phyloP scores from a whole-genome alignment of 2,113 vertebrate species.

The Microcebus murinus region DNA sequence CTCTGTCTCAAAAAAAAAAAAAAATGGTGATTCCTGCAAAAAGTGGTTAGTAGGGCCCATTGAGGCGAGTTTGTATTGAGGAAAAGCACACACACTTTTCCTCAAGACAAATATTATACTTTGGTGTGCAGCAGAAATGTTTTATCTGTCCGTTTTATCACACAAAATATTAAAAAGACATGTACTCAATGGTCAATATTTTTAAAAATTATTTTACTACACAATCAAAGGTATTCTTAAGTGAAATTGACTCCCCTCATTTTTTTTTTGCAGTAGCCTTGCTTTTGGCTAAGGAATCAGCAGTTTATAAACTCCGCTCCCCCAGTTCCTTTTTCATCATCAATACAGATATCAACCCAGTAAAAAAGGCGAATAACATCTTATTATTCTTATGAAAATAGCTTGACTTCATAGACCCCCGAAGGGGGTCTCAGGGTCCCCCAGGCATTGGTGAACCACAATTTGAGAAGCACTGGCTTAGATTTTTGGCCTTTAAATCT shows the following conservation, averaged over 20 bases:
- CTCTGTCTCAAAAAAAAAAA: too few species aligned
- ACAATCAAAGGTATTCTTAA: not conserved
- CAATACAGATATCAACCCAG: not conserved
- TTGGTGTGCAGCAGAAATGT: not conserved
- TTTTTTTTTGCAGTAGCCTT: not conserved
- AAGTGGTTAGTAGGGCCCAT: not conserved
- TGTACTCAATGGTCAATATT: not conserved
- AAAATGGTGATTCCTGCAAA: not conserved
- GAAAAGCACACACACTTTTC: not conserved
- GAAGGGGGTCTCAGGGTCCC: not conserved
- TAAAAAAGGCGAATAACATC: not conserved
- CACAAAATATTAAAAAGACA: not conserved
- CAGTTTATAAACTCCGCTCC: rapidly evolving
- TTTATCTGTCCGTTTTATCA: not conserved
- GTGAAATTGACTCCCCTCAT: not conserved
- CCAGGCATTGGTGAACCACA: not conserved
- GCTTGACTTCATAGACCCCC: not conserved
- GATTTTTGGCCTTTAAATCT: not conserved
- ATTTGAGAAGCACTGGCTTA: not conserved
- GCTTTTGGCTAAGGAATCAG: not conserved
- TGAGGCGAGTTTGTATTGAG: not conserved
- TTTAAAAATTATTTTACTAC: not conserved
- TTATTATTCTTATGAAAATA: not conserved
- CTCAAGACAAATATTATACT: not conserved
- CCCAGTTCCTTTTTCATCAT: not conserved